Base-by-base conservation (phyloP, 2,888 invertebrate genomes). In the Andrena bicolor region DNA sequence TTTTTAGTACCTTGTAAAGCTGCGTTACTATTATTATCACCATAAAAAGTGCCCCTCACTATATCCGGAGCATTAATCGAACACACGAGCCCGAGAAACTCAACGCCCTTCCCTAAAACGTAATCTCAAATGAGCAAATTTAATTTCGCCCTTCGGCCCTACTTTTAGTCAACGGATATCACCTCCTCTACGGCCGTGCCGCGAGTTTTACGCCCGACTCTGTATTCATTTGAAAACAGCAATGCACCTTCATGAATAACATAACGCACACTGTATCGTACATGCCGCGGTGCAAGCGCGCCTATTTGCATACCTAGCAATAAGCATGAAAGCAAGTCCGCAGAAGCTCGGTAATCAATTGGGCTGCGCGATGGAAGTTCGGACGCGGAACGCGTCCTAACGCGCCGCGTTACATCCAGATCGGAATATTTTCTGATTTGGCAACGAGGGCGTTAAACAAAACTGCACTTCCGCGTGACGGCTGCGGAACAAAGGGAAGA, bases 281-380 rank as follows among this genome's bases (percentile, higher is more conserved):
- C 51, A 51, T 0, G 61, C 10, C 20, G 28, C 2, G 28, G 3
- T 30, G 28, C 16, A 30, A 30, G 32, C 51, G 41, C 41, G 53
- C 53, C 4, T 35, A 28, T 66, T 66, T 49, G 32, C 65, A 7
- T 23, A 35, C 26, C 30, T 61, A 28, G 41, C 61, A 41, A 61
- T 72, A 77, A 72, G 71, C 77, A 23, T 53, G 28, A 28, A 48
- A 26, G 41, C 41, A 20, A 66, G 35, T 72, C 32, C 60, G 10
- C 35, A 23, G 35, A 20, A 72, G 30, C 16, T 49, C 32, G 23
- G 58, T 53, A 72, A 77, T 77, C 77, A 66, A 72, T 77, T 72
- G 51, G 60, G 30, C 53, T 61, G 60, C 30, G 64, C 26, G 61
- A 61, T 26, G n/a, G 49, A 66, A 61, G 28, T 72, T 53, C 16